phyloP scores from a whole-genome alignment of 2,113 vertebrate species.

The Pipra filicauda region DNA sequence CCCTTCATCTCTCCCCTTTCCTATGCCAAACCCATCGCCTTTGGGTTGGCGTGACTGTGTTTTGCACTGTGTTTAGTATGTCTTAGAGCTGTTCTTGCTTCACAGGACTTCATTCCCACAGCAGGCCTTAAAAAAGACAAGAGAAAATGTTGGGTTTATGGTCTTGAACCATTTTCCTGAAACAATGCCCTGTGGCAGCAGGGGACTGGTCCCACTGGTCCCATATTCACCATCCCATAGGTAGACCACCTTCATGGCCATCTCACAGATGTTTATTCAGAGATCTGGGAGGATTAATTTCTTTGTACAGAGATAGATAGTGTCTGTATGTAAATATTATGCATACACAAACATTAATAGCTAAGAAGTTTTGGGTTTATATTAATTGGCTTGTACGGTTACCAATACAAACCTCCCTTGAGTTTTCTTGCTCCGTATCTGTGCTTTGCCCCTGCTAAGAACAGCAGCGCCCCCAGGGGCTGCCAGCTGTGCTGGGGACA shows the following conservation, averaged over 20 bases:
- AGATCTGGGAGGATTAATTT: not conserved
- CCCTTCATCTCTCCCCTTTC: not conserved
- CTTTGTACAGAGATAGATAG: not conserved
- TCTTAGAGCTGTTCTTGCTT: not conserved
- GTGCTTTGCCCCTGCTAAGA: not conserved
- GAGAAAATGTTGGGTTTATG: not conserved
- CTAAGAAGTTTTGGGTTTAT: not conserved
- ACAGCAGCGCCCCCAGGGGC: not conserved
- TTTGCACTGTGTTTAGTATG: not conserved
- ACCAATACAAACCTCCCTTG: accelerated
- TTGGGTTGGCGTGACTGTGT: not conserved
- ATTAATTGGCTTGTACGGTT: not conserved
- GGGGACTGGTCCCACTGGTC: not conserved
- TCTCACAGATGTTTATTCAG: not conserved
- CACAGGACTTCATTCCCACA: not conserved
- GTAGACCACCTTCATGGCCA: not conserved
- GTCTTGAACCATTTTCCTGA: not conserved
- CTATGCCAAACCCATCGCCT: not conserved
- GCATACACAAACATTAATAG: not conserved
- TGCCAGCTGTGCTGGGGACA: not conserved
- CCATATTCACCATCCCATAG: not conserved
- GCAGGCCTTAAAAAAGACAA: not conserved
- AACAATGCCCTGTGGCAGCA: not conserved
- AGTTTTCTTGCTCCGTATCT: not conserved
- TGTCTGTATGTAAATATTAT: not conserved